Conservation (phyloP, 2,797 vertebrate genomes). For the Crocidura indochinensis region DNA sequence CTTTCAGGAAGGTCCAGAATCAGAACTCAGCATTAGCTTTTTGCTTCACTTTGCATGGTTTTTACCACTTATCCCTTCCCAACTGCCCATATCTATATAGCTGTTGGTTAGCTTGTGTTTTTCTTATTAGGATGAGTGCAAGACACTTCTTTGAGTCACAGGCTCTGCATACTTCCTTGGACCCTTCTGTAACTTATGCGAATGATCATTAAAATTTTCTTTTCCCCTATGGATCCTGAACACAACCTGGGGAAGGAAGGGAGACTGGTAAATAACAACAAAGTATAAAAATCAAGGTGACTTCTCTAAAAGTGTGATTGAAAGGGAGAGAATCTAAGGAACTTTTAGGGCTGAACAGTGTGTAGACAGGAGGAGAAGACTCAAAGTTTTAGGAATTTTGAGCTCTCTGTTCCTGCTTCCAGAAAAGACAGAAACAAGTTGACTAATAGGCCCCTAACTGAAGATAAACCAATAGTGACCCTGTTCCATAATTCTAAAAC, state of each 20-base stretch:
- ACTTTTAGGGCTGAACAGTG: neutral
- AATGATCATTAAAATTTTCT: neutral
- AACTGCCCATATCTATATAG: neutral
- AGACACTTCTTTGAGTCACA: neutral
- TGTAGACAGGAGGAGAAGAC: neutral
- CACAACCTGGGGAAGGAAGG: neutral
- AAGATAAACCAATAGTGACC: neutral
- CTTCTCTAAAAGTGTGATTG: neutral
- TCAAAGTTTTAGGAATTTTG: neutral
- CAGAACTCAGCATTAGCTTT: neutral
- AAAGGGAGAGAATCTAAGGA: constrained; percentile 19
- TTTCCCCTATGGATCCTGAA: neutral
- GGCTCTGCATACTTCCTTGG: neutral
- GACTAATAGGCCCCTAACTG: neutral
- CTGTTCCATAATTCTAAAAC: neutral
- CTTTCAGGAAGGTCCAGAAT: constrained; percentile 2
- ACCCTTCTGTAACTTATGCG: neutral
- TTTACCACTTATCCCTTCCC: neutral
- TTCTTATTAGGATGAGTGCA: constrained; percentile 33
- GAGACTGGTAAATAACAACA: neutral
- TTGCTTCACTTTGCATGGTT: neutral
- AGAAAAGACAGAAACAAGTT: constrained; percentile 47
- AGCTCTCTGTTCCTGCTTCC: constrained; percentile 44
- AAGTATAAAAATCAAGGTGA: neutral
- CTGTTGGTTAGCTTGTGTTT: neutral